Percentiles rank a stretch among this genome's conserved stretches.
phyloP scores from a whole-genome alignment of 1,140 invertebrate genomes.

The Penaeus chinensis region DNA sequence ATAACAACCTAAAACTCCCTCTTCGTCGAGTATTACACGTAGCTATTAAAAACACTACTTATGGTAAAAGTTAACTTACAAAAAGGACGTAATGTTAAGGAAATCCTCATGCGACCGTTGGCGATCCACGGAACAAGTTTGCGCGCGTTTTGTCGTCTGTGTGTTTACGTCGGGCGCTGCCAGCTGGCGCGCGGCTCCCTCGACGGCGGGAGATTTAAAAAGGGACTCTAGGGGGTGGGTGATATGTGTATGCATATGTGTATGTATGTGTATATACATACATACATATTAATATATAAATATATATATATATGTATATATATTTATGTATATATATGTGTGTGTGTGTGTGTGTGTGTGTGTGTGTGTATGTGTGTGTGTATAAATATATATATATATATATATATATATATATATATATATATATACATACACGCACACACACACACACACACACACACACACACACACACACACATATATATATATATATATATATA shows the following conservation, averaged over 20 bases:
- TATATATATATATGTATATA: constrained; percentile 5
- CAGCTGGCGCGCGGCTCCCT: too few species aligned
- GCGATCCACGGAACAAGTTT: too few species aligned
- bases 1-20: too few species aligned
- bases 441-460: constrained; percentile 22
- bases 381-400: not conserved
- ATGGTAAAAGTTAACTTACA: too few species aligned
- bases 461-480: constrained; percentile 12
- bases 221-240: too few species aligned
- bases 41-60: too few species aligned
- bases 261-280: not conserved
- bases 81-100: too few species aligned
- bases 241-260: not conserved
- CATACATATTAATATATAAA: not conserved
- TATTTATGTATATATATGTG: not conserved
- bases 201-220: too few species aligned
- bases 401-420: constrained; percentile 5
- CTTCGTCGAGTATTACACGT: too few species aligned
- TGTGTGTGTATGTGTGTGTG: constrained; percentile 1
- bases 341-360: not conserved
- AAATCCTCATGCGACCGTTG: too few species aligned
- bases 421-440: constrained; percentile 2
- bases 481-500: constrained; percentile 23
- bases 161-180: too few species aligned
- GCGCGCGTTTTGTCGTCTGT: too few species aligned